A percentile compares a stretch with the other conserved stretches of the same genome.
Conservation (phyloP, 2,888 invertebrate genomes). For the Steinernema hermaphroditum region DNA sequence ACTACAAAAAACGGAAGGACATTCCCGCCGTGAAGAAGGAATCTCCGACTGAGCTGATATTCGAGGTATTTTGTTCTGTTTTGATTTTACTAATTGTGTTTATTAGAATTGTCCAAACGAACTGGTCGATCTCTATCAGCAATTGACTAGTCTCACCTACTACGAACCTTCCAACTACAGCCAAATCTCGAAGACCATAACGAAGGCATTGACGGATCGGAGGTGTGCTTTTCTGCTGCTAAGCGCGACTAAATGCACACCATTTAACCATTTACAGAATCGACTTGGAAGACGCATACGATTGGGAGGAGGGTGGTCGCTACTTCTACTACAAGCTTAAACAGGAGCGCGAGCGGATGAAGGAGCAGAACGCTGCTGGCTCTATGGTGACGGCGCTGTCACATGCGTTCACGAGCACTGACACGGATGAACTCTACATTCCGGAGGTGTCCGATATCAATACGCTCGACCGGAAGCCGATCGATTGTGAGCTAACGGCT, state of each 20-base stretch:
- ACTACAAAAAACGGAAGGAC: neutral
- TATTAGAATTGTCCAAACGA: constrained; percentile 4
- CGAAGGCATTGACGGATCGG: neutral
- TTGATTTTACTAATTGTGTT: too few species aligned
- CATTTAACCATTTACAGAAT: neutral
- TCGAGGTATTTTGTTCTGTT: constrained; percentile 3
- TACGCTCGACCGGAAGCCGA: neutral
- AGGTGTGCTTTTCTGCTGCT: neutral
- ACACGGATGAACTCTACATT: neutral
- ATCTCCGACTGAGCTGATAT: neutral
- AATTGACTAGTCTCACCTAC: neutral
- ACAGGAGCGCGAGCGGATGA: neutral
- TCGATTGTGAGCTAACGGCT: neutral
- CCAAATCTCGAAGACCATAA: neutral
- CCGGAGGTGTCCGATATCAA: constrained; percentile 20
- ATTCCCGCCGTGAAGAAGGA: neutral
- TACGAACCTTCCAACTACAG: neutral
- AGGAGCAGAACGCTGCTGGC: neutral
- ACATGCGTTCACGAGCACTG: neutral
- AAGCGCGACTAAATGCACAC: neutral
- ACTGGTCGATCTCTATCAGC: neutral
- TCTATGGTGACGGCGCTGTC: constrained; percentile 10
- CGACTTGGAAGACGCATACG: constrained; percentile 22
- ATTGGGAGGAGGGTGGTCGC: constrained; percentile 24
- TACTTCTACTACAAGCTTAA: constrained; percentile 24